phyloP scores from a whole-genome alignment of 2,113 vertebrate species.

The Tenebrosternarchus preto region DNA sequence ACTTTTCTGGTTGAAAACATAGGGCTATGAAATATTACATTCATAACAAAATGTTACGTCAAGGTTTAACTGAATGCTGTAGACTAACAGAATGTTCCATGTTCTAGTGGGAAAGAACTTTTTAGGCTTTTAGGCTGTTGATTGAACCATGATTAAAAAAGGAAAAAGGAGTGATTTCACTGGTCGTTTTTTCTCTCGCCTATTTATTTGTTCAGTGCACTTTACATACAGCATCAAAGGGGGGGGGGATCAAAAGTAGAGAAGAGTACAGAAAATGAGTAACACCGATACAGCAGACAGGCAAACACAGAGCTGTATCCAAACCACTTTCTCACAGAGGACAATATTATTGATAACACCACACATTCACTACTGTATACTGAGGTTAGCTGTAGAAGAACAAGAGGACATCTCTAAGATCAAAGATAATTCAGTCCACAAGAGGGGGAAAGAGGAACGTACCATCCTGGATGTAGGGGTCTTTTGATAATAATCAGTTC shows the following conservation, averaged over 20 bases:
- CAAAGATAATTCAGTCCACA: conserved; percentile 52
- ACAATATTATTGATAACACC: conserved; percentile 78
- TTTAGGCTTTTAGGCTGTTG: background rate
- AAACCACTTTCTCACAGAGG: conserved; percentile 76
- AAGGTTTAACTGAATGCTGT: too few species aligned
- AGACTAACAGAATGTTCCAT: too few species aligned
- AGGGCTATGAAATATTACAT: too few species aligned
- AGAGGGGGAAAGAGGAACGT: conserved; percentile 48
- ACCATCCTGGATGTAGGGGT: background rate
- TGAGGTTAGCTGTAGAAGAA: conserved; percentile 78
- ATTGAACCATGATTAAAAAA: background rate
- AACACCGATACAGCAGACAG: conserved; percentile 88
- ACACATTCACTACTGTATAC: conserved; percentile 84
- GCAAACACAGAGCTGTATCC: conserved; percentile 85
- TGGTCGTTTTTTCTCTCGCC: conserved; percentile 54
- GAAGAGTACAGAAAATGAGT: conserved; percentile 78
- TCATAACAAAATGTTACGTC: too few species aligned
- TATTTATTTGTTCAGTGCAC: conserved; percentile 80
- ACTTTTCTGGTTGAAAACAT: too few species aligned
- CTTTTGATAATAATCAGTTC: background rate
- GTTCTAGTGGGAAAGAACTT: background rate
- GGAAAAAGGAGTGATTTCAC: background rate
- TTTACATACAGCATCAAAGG: conserved; percentile 79
- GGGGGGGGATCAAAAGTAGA: conserved; percentile 74
- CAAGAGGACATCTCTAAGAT: conserved; percentile 56